Percentiles rank a stretch among this genome's conserved stretches.
phyloP scores from a whole-genome alignment of 2,797 vertebrate species.

The Karalla daura region DNA sequence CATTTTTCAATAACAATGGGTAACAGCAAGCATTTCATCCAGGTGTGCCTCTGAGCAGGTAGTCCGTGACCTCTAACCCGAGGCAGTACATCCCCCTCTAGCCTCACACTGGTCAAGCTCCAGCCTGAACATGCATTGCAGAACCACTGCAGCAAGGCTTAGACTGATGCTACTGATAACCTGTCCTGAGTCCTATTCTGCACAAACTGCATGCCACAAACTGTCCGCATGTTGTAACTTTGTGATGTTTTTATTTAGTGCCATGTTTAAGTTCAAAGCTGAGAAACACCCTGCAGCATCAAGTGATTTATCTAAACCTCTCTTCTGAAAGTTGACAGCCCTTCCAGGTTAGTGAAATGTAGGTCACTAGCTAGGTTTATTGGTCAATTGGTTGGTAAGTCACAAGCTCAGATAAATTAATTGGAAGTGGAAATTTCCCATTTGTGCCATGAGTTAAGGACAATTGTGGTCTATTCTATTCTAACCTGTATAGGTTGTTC shows the following conservation, averaged over 20 bases:
- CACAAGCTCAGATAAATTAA: too few species aligned
- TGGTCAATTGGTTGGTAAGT: too few species aligned
- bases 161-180: slow-evolving; percentile 58
- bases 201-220: slow-evolving; percentile 7
- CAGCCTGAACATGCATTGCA: slow-evolving; percentile 50
- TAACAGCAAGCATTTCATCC: too few species aligned
- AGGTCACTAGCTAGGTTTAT: too few species aligned
- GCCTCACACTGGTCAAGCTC: slow-evolving; percentile 43
- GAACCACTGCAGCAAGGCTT: slow-evolving; percentile 14
- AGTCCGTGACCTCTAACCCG: slow-evolving; percentile 39
- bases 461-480: too few species aligned
- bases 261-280: slow-evolving; percentile 50
- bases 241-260: slow-evolving; percentile 15
- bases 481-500: too few species aligned
- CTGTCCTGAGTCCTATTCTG: slow-evolving; percentile 27
- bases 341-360: neutral
- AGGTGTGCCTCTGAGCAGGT: slow-evolving; percentile 27
- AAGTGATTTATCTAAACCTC: slow-evolving; percentile 3
- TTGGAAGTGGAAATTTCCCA: too few species aligned
- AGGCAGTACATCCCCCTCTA: slow-evolving; percentile 40
- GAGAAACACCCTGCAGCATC: slow-evolving; percentile 14
- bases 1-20: slow-evolving; percentile 16
- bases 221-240: slow-evolving; percentile 24
- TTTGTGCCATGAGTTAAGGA: too few species aligned
- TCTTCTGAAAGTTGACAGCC: slow-evolving; percentile 1